Conservation (phyloP, 1,140 invertebrate genomes). For the Littorina saxatilis region DNA sequence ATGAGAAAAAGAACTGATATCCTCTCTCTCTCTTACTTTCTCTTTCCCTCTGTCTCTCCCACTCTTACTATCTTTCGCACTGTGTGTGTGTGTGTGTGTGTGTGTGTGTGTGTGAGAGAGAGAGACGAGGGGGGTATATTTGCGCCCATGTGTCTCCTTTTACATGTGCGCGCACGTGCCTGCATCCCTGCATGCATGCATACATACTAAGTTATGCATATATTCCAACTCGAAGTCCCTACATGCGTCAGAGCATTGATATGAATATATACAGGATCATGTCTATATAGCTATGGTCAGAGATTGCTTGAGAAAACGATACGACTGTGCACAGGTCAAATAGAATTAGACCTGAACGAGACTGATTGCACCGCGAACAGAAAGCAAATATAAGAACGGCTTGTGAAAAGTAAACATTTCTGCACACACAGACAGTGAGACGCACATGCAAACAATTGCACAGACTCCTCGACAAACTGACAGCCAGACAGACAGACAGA, state of each 20-base stretch:
- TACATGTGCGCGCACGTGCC: not conserved
- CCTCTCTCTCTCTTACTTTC: not conserved
- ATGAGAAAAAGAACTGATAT: too few relatives aligned
- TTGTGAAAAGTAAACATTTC: too few relatives aligned
- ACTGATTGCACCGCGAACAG: too few relatives aligned
- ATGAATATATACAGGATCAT: too few relatives aligned
- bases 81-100: constrained; percentile 22
- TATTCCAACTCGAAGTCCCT: too few relatives aligned
- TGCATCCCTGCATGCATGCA: not conserved
- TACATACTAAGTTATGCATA: too few relatives aligned
- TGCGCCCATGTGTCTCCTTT: not conserved
- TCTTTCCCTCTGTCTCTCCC: not conserved
- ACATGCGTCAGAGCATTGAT: too few relatives aligned
- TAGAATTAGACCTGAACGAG: too few relatives aligned
- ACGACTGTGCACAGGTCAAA: too few relatives aligned
- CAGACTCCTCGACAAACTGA: not conserved
- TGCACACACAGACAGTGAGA: constrained; percentile 4
- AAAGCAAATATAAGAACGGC: too few relatives aligned
- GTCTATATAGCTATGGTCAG: too few relatives aligned
- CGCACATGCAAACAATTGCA: not conserved
- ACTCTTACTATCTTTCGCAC: not conserved
- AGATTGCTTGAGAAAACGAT: too few relatives aligned
- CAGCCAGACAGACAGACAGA: not conserved
- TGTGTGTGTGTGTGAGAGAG: not conserved
- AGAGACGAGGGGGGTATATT: not conserved